Evolutionary conservation across 2,888 invertebrate genomes (phyloP).

Genomic region (Ormia ochracea): DNA sequence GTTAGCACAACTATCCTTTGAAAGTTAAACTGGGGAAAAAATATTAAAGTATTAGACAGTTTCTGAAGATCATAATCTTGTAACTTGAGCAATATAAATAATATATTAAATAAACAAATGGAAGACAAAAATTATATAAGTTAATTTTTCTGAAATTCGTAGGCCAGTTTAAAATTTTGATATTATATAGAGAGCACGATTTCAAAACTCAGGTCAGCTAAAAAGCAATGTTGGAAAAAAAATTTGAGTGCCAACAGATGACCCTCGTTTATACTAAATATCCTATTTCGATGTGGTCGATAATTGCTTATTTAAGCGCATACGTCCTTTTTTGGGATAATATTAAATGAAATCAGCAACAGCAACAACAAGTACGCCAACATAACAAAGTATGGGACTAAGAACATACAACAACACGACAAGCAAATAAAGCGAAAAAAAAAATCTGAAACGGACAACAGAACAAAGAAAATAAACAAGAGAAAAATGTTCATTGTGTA

Average conservation of each 20-base stretch:
- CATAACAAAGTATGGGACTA: slow-evolving; percentile 24
- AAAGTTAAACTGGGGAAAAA: no score
- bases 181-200: no score
- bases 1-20: no score
- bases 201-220: no score
- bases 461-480: slow-evolving; percentile 31
- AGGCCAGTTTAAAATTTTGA: no score
- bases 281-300: slow-evolving; percentile 59
- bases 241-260: background rate
- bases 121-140: no score
- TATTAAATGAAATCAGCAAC: slow-evolving; percentile 45
- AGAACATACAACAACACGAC: slow-evolving; percentile 25
- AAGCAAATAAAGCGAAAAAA: slow-evolving; percentile 22
- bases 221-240: no score
- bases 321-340: slow-evolving; percentile 63
- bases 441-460: slow-evolving; percentile 48
- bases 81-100: no score
- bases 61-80: no score
- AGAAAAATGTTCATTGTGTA: slow-evolving; percentile 40
- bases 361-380: background rate
- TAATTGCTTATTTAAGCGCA: slow-evolving; percentile 67
- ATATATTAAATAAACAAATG: no score
- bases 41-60: no score
- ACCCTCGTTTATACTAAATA: slow-evolving; percentile 26
- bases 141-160: no score